Base-by-base conservation (phyloP, 2,113 vertebrate genomes). In the Garra rufa region DNA sequence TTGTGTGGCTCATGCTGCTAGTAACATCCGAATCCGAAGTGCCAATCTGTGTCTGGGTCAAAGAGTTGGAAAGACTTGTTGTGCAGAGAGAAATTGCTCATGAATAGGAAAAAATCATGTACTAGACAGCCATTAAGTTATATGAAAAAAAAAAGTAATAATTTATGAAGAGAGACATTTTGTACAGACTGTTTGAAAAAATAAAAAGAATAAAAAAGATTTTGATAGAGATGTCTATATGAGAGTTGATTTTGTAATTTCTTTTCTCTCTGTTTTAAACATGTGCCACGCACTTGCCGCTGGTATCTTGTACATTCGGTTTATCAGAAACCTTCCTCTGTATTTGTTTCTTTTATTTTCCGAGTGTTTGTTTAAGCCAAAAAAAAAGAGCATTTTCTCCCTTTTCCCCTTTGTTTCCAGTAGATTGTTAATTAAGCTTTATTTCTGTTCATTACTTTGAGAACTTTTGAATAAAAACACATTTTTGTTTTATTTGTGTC, bases 91-190 rank as follows among this genome's bases (percentile, higher is more conserved):
- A 93, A 94, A 93, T 91, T 46, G 94, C 93, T 96, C 94, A 95
- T 92, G 94, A 93, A 95, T 93, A 93, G 95, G 96, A 96, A 96
- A n/a, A 95, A 96, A 97, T 95, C 96, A 95, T 95, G 95, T 97
- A 96, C 95, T 96, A 95, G 96, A 96, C 96, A 98, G 97, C 96
- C 97, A 96, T 97, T 99, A 98, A 98, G 96, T 99, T 99, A 98
- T 98, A 97, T 95, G 94, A 87, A 83, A 95, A 28, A 87, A 83
- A 95, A 28, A 92, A 96, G 93, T 96, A 93, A 88, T 99, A 98
- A 99, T 99, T 99, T 99, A 99, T 99, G 96, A 99, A 97, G 95
- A 96, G 96, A 96, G 94, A 96, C 93, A 95, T 98, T 99, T 98
- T 99, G 97, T 99, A 98, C 97, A 99, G 96, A 97, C 94, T 95